A percentile compares a stretch with the other conserved stretches of the same genome.
Conservation (phyloP, 2,888 invertebrate species). For the Beris chalybata region DNA sequence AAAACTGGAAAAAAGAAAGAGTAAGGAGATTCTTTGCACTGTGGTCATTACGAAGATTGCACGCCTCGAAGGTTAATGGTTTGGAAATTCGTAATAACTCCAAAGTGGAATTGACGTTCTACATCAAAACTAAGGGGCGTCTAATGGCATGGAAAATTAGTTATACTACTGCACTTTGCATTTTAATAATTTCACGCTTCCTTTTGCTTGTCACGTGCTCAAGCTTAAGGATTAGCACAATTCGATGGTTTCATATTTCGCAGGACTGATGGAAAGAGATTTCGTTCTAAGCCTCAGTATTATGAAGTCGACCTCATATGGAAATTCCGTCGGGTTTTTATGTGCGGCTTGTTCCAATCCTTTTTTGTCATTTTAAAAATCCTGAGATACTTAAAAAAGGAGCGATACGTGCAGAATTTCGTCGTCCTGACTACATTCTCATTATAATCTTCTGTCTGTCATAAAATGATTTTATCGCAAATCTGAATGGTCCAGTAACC, state of each 20-base stretch:
- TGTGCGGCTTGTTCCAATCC: neutral
- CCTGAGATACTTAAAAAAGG: constrained; percentile 3
- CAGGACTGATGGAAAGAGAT: too few species aligned
- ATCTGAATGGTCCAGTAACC: constrained; percentile 25
- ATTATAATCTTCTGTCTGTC: constrained; percentile 36
- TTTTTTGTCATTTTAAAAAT: constrained; percentile 13
- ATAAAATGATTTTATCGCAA: constrained; percentile 38
- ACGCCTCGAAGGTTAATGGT: constrained; percentile 13
- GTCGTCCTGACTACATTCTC: constrained; percentile 35
- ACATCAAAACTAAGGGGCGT: constrained; percentile 15
- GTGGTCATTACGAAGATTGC: neutral
- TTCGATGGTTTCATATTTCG: too few species aligned
- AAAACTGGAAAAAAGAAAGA: too few species aligned
- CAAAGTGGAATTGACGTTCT: constrained; percentile 24
- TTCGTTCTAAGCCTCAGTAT: too few species aligned
- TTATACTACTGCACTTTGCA: constrained; percentile 33
- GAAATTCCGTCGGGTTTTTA: too few species aligned
- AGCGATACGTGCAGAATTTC: constrained; percentile 30
- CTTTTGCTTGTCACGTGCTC: constrained; percentile 15
- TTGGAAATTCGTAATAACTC: constrained; percentile 18
- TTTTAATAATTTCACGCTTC: constrained; percentile 26
- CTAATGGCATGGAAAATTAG: constrained; percentile 34
- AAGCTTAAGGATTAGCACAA: constrained; percentile 6
- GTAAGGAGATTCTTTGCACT: too few species aligned
- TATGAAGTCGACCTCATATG: too few species aligned